Percentiles rank a stretch among this genome's conserved stretches.
Conservation (phyloP, 2,113 vertebrate genomes). For the Tragelaphus strepsiceros region DNA sequence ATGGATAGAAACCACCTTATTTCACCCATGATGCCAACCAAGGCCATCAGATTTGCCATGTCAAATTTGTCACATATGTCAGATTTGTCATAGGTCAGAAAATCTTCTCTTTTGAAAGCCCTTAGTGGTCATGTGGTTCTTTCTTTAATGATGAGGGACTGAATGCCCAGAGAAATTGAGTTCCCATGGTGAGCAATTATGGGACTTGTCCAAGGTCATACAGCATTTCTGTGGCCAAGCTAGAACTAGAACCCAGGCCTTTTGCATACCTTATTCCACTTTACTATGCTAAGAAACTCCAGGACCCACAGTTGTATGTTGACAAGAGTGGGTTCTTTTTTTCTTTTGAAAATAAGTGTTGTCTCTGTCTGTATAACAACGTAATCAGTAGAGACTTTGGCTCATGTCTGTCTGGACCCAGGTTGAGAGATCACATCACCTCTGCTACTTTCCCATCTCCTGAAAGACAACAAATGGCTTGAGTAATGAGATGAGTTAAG, state of each 20-base stretch:
- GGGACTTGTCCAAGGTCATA: constrained; percentile 1
- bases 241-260: neutral
- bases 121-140: neutral
- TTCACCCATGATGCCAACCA: neutral
- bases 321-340: neutral
- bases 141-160: neutral
- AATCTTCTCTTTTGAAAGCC: neutral
- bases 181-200: constrained; percentile 2
- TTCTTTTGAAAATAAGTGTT: constrained; percentile 43
- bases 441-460: constrained; percentile 65
- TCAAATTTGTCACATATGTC: neutral
- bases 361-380: constrained; percentile 60
- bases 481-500: constrained; percentile 75
- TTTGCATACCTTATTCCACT: neutral
- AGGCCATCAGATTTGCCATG: constrained; percentile 13
- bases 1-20: neutral
- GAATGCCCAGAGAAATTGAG: constrained; percentile 19
- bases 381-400: constrained; percentile 63
- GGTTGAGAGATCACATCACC: constrained; percentile 71
- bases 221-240: neutral
- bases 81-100: neutral
- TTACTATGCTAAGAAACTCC: neutral
- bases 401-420: constrained; percentile 70
- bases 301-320: neutral
- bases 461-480: constrained; percentile 72